These are phyloP conservation scores for Pollenia griseotomentosa DNA, from an alignment of 2,888 invertebrate species.

Conservation along the genomic window DNA sequence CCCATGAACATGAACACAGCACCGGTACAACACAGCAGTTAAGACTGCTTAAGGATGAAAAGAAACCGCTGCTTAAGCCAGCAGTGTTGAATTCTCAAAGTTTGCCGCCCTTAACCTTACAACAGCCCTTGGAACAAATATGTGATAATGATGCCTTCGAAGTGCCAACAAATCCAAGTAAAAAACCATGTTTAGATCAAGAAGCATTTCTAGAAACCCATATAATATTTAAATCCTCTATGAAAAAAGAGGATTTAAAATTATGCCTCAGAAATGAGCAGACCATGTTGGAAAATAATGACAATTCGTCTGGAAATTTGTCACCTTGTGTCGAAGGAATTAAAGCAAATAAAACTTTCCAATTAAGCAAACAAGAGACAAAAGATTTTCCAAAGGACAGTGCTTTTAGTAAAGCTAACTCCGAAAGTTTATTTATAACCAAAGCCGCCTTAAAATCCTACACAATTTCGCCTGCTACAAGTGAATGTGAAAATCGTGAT, in stretches of 20 bases:
- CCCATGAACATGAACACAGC: constrained; percentile 27
- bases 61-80: constrained; percentile 60
- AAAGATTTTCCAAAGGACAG: not conserved
- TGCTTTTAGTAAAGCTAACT: not conserved
- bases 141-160: constrained; percentile 53
- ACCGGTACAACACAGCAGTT: constrained; percentile 23
- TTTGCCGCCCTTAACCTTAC: constrained; percentile 56
- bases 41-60: constrained; percentile 56
- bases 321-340: constrained; percentile 6
- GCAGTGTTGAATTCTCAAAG: constrained; percentile 47
- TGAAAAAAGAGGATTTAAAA: not conserved
- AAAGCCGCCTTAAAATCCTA: constrained; percentile 67
- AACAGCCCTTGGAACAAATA: constrained; percentile 52
- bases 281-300: not conserved
- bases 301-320: not conserved
- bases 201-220: constrained; percentile 28
- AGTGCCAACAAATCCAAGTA: constrained; percentile 19
- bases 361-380: not conserved
- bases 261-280: constrained; percentile 1
- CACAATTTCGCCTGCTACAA: constrained; percentile 43
- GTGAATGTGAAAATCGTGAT: constrained; percentile 52
- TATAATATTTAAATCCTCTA: constrained; percentile 40
- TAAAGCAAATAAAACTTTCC: constrained; percentile 13
- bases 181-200: constrained; percentile 40
- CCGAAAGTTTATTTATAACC: constrained; percentile 59